Evolutionary conservation across 2,113 vertebrate genomes (phyloP).

Genomic region (Gallinago jamesoni): DNA sequence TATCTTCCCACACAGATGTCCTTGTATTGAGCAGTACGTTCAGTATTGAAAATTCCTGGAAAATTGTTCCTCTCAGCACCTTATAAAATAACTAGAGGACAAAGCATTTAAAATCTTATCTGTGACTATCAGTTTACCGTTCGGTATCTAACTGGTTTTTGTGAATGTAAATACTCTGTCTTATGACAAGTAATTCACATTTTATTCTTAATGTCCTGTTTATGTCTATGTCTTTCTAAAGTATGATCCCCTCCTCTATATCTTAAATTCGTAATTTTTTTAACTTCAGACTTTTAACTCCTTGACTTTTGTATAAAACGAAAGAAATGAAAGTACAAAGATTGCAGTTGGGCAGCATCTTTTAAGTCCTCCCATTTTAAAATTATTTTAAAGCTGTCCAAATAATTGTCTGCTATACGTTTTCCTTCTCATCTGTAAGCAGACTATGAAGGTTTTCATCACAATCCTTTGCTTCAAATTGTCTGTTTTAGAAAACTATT

Average conservation of each 20-base stretch:
- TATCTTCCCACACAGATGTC: slow-evolving; percentile 12
- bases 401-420: slow-evolving; percentile 13
- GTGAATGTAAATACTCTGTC: not conserved
- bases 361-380: not conserved
- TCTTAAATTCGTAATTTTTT: not conserved
- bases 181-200: not conserved
- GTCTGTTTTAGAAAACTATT: slow-evolving; percentile 23
- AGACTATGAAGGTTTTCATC: slow-evolving; percentile 13
- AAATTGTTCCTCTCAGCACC: not conserved
- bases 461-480: not conserved
- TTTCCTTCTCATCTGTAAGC: not conserved
- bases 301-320: not conserved
- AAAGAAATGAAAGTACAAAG: not conserved
- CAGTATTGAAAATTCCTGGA: slow-evolving; percentile 16
- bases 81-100: slow-evolving; percentile 14
- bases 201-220: not conserved
- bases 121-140: not conserved
- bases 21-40: slow-evolving; percentile 5
- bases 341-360: not conserved
- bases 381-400: not conserved
- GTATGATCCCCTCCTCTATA: not conserved
- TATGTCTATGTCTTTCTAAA: not conserved
- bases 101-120: not conserved
- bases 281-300: not conserved
- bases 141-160: not conserved